Conservation (phyloP, 2,113 vertebrate genomes). For the Chroicocephalus ridibundus region DNA sequence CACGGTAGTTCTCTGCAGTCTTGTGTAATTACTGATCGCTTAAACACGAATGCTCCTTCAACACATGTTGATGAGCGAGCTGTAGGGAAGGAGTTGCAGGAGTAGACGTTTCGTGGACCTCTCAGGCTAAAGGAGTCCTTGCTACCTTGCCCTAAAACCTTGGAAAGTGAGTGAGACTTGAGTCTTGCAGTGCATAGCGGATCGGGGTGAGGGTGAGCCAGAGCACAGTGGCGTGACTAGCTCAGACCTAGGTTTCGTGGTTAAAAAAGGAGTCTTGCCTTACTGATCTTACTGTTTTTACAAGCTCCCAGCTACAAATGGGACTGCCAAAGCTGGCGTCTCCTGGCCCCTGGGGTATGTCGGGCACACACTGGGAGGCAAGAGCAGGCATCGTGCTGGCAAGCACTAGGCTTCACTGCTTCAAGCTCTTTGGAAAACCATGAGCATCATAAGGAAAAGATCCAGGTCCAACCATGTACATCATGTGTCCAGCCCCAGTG, state of each 20-base stretch:
- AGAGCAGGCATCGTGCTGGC: not conserved
- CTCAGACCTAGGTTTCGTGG: not conserved
- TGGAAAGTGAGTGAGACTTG: not conserved
- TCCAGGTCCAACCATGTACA: rapidly evolving
- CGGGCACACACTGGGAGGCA: not conserved
- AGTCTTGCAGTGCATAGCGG: not conserved
- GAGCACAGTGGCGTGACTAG: not conserved
- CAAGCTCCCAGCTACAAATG: not conserved
- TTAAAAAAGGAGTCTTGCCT: not conserved
- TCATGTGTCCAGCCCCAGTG: rapidly evolving
- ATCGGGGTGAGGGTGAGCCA: rapidly evolving
- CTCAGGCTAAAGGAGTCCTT: not conserved
- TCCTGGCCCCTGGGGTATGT: rapidly evolving
- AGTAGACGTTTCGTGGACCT: not conserved
- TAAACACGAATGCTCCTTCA: not conserved
- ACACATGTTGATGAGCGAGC: not conserved
- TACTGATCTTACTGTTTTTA: not conserved
- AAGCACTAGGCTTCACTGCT: not conserved
- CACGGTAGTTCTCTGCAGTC: not conserved
- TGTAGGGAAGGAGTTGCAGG: not conserved
- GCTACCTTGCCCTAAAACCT: not conserved
- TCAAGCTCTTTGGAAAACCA: not conserved
- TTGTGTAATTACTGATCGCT: not conserved
- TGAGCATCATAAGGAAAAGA: not conserved
- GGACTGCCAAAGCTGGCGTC: not conserved